Evolutionary conservation across 2,797 vertebrate species (phyloP), one percentile per base, ranked within the genome.

Genomic region (Xenopus petersii): DNA sequence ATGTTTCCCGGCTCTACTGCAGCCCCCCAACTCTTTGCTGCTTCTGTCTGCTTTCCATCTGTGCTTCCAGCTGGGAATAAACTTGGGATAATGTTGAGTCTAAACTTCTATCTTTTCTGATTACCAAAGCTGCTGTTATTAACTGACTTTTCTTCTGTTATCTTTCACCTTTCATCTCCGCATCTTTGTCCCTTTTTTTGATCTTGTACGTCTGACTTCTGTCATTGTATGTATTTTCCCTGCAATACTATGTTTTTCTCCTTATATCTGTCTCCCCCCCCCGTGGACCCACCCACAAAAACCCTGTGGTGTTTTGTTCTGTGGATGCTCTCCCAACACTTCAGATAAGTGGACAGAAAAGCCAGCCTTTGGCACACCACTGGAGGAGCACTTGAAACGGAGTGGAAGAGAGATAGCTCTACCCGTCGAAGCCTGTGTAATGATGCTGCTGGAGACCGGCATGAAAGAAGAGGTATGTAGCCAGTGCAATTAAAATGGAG

Each of bases 271-370:
- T 30, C 49, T 51, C 46, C 6, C 2, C 21, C 21, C 21, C 4
- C 26, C 4, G 26, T 30, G 26, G 26, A 30, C 26, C 17, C 36
- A 10, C 30, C 10, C 21, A 60, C 36, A 42, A 42, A 42, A 42
- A 26, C 46, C 5, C 62, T 33, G 46, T 64, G 36, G 30, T 47
- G 15, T 64, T 10, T 3, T 26, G 16, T 8, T 30, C 3, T n/a
- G 5, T 59, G 10, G 13, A 33, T 55, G 12, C 2, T 7, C 16
- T 70, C 33, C 21, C 9, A 12, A 5, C 48, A 5, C 58, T 60
- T 72, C 75, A 99, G 97, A 98, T 87, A 96, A 96, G 13, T 99
- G 97, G 97, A 94, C 89, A 0, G 97, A 99, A 85, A 98, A 98
- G 79, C 97, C 97, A 3, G 97, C 96, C 0, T 99, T 98, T 36